Base-by-base conservation (phyloP, 2,888 invertebrate species). In the Agriopis leucophaearia region DNA sequence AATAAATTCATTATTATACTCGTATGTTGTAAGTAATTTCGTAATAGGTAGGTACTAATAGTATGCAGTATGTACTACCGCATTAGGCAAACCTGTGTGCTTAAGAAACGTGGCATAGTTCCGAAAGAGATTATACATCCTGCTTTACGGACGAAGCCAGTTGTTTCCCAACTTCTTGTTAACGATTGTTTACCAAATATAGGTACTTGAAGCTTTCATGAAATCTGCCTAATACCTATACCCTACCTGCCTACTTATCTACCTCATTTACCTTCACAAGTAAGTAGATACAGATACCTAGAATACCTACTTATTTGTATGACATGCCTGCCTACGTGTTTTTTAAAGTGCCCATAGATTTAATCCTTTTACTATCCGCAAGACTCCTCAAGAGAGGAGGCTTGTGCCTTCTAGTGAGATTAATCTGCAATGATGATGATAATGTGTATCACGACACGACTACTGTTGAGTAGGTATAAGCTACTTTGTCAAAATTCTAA, bases 81-180 rank as follows among this genome's bases (percentile, higher is more conserved):
- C 75, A 82, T 88, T 83, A 81, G 78, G 88, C 86, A 87, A 88
- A 86, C 81, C 84, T 81, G 74, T 71, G 81, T 81, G 81, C 87
- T 91, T 90, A 89, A 88, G 89, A 91, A 90, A 91, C 87, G 77
- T 78, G 82, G 81, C 84, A 83, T 81, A 85, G 89, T 90, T 91
- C 90, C 90, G 90, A 90, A 85, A 86, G 84, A 87, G 83, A 87
- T 83, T 84, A 84, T 81, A 85, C 86, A 88, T 88, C 88, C 88
- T 88, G 86, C 82, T 83, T 83, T 72, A 79, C 74, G 74, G 78
- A 80, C 77, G 74, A 80, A 78, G 79, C 77, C 73, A 72, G 75
- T 78, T 77, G 78, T 83, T 83, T 83, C 82, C 78, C 76, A 78
- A 83, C 62, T 58, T 55, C 36, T 69, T 60, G 64, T 59, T 62